These are phyloP conservation scores for Serinus canaria DNA, from an alignment of 2,113 vertebrate species.

Conservation along the genomic window DNA sequence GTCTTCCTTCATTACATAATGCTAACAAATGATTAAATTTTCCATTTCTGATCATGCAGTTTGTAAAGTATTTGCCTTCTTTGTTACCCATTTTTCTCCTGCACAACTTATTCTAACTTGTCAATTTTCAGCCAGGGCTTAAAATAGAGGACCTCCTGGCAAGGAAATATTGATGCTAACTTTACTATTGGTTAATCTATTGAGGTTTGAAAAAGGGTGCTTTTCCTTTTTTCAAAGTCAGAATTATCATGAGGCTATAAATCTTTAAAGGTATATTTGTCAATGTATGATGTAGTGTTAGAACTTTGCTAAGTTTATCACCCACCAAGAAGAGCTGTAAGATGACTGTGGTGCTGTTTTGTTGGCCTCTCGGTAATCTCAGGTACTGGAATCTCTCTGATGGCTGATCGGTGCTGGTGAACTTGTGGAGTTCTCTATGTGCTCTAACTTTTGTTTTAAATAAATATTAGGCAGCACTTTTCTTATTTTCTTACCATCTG, in stretches of 20 bases:
- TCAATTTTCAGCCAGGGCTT: background rate
- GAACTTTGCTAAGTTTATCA: background rate
- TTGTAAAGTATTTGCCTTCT: background rate
- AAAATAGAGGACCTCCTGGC: background rate
- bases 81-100: background rate
- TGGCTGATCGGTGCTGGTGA: background rate
- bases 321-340: background rate
- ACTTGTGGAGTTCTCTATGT: background rate
- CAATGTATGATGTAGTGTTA: background rate
- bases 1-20: background rate
- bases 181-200: background rate
- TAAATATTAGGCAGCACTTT: background rate
- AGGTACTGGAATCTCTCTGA: background rate
- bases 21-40: background rate
- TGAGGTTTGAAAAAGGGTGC: background rate
- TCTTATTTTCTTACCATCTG: background rate
- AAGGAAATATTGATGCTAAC: background rate
- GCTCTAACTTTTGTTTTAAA: background rate
- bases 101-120: background rate
- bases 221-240: background rate
- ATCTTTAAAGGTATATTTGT: background rate
- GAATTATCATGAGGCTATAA: background rate
- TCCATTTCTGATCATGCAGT: background rate
- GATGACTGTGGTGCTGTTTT: background rate
- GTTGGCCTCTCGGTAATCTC: accelerated